These are phyloP conservation scores for Manacus vitellinus DNA, from an alignment of 2,113 vertebrate genomes.

Conservation along the genomic window DNA sequence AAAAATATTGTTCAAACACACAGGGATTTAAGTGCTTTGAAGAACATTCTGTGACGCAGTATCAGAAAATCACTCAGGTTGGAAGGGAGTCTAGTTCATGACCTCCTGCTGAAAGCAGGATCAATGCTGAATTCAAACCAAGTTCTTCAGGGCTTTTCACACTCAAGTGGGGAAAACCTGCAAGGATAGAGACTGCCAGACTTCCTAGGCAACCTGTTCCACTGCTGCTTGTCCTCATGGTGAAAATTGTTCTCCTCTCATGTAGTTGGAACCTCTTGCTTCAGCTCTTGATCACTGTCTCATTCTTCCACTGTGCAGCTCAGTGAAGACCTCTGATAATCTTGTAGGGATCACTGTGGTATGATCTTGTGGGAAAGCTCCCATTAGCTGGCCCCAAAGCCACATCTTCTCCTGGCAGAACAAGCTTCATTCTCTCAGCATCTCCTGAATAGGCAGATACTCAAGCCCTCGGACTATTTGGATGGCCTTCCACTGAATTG, in stretches of 20 bases:
- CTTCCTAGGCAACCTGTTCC: neutral
- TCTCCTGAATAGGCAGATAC: neutral
- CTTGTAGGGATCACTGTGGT: neutral
- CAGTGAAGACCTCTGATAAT: neutral
- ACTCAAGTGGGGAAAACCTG: neutral
- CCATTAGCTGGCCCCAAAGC: neutral
- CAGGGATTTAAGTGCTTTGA: neutral
- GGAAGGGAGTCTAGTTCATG: neutral
- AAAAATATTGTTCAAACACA: neutral
- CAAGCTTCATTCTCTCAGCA: neutral
- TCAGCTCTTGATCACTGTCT: neutral
- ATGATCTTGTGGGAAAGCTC: neutral
- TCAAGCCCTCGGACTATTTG: neutral
- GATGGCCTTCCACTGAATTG: neutral
- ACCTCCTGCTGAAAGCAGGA: neutral
- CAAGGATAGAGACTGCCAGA: neutral
- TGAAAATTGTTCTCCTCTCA: neutral
- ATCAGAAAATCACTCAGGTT: neutral
- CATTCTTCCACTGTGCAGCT: neutral
- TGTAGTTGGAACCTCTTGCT: neutral
- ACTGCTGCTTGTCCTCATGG: neutral
- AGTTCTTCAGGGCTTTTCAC: neutral
- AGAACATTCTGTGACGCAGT: neutral
- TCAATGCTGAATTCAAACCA: neutral
- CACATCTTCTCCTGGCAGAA: neutral